phyloP scores from a whole-genome alignment of 2,113 vertebrate genomes.

The Brachyhypopomus occidentalis region DNA sequence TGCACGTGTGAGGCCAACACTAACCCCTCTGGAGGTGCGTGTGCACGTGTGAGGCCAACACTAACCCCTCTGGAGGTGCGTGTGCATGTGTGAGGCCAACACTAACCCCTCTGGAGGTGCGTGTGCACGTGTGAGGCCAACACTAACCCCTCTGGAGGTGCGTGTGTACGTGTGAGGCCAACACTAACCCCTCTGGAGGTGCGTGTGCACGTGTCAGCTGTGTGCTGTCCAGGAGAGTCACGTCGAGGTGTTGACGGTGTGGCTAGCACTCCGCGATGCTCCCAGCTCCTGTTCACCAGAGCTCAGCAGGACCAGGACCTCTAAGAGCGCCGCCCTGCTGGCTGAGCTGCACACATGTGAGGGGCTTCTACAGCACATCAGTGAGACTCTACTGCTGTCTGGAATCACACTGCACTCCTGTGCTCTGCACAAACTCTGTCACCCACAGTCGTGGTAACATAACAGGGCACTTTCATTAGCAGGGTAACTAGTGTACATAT shows the following conservation, averaged over 20 bases:
- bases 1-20: no score
- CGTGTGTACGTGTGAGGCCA: no score
- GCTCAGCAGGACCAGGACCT: conserved; percentile 70
- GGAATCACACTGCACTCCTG: neutral
- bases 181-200: neutral
- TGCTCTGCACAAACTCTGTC: neutral
- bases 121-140: no score
- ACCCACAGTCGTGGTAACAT: neutral
- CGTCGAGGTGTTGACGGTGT: conserved; percentile 55
- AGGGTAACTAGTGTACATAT: no score
- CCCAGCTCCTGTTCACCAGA: conserved; percentile 65
- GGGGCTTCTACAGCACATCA: conserved; percentile 52
- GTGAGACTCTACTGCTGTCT: conserved; percentile 75
- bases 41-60: no score
- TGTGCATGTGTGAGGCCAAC: no score
- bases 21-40: no score
- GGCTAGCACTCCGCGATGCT: conserved; percentile 58
- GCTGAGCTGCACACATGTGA: conserved; percentile 55
- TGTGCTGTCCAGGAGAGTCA: conserved; percentile 64
- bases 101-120: no score
- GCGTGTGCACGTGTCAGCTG: conserved; percentile 53
- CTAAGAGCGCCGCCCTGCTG: conserved; percentile 67
- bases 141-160: no score
- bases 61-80: no score
- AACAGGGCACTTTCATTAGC: no score